Conservation (phyloP, 2,113 vertebrate species). For the Grus americana region DNA sequence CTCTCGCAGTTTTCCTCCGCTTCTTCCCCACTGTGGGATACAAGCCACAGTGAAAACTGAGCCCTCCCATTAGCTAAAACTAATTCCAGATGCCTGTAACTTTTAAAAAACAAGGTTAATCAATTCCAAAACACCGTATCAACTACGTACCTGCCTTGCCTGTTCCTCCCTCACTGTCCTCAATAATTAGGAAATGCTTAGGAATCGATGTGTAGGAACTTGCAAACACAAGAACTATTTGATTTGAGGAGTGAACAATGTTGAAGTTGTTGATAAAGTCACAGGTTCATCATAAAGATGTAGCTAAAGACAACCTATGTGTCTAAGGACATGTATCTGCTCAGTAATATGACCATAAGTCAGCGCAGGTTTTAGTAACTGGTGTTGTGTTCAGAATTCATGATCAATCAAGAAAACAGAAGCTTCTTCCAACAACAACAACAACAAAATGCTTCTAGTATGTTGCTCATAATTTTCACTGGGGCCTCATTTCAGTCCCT, state of each 20-base stretch:
- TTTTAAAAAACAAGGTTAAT: neutral
- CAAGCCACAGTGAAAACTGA: neutral
- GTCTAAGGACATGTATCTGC: neutral
- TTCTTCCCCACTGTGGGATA: neutral
- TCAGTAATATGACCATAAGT: neutral
- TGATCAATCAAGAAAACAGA: neutral
- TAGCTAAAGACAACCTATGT: neutral
- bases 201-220: neutral
- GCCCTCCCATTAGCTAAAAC: neutral
- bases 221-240: neutral
- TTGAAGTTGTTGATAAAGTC: neutral
- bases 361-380: neutral
- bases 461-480: neutral
- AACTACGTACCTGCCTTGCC: rapidly evolving
- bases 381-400: neutral
- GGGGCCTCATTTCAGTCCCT: neutral
- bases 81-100: neutral
- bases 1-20: neutral
- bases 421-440: neutral
- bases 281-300: neutral
- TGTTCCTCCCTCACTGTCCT: neutral
- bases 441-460: neutral
- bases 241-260: neutral
- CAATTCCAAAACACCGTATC: rapidly evolving
- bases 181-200: neutral